phyloP scores from a whole-genome alignment of 2,113 vertebrate species.

The Solenodon paradoxus region DNA sequence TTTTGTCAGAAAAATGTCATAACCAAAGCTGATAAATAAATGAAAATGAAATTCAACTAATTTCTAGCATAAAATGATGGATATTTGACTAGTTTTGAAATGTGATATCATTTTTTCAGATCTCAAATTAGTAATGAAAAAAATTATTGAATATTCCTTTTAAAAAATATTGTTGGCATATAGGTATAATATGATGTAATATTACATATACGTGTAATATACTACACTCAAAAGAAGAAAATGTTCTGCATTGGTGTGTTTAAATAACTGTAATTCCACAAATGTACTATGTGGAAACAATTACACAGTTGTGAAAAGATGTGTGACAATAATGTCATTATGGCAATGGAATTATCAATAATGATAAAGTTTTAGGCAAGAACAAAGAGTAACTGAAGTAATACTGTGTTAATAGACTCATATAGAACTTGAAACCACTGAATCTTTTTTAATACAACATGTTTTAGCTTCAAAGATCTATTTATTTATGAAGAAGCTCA shows the following conservation, averaged over 20 bases:
- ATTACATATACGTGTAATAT: no score
- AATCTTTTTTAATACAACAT: neutral
- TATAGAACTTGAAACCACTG: neutral
- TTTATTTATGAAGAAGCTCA: neutral
- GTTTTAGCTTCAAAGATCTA: neutral
- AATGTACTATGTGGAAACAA: neutral
- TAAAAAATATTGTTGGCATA: no score
- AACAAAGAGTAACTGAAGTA: neutral
- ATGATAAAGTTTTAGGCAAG: neutral
- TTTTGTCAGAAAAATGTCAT: neutral
- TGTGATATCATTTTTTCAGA: neutral
- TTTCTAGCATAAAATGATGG: neutral
- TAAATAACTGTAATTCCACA: neutral
- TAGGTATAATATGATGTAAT: no score
- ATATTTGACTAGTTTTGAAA: neutral
- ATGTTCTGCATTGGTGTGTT: neutral
- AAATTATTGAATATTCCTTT: no score
- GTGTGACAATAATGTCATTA: neutral
- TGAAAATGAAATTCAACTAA: neutral
- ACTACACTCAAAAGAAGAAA: neutral
- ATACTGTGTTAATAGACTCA: accelerated
- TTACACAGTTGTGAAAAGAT: neutral
- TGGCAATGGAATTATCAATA: neutral
- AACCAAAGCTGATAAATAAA: neutral
- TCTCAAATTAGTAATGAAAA: no score